Evolutionary conservation across 2,113 vertebrate genomes (phyloP).

Genomic region (Ctenodactylus gundi): DNA sequence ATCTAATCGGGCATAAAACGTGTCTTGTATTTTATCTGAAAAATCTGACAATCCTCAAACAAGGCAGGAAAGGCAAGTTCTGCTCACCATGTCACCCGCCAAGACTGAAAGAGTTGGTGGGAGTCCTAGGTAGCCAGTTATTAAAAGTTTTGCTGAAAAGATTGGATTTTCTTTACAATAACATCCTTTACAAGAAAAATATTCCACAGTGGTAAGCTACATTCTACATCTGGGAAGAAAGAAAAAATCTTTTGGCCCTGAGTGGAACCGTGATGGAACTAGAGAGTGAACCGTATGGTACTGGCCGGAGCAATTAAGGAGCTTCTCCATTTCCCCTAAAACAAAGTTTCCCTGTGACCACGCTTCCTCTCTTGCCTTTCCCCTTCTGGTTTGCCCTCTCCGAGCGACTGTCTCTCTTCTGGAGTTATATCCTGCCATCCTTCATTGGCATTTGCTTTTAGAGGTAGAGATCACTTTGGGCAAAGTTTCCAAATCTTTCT

Average conservation of each 20-base stretch:
- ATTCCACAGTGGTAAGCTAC: neutral
- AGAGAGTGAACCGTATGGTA: slow-evolving; percentile 21
- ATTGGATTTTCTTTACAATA: slow-evolving; percentile 61
- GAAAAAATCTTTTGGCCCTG: slow-evolving; percentile 37
- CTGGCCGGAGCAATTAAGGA: neutral
- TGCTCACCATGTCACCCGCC: neutral
- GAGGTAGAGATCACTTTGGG: slow-evolving; percentile 20
- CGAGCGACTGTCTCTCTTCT: too few species aligned
- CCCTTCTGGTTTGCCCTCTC: neutral
- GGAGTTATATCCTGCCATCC: neutral
- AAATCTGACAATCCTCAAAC: neutral
- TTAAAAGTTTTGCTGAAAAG: slow-evolving; percentile 40
- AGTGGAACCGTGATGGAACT: slow-evolving; percentile 8
- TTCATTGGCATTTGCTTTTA: slow-evolving; percentile 15
- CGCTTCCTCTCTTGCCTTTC: too few species aligned
- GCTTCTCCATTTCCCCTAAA: neutral
- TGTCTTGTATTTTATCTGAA: neutral
- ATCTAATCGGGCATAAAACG: neutral
- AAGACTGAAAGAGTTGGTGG: neutral
- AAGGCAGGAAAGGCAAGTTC: neutral
- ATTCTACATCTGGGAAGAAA: slow-evolving; percentile 41
- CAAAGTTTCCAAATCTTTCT: slow-evolving; percentile 25
- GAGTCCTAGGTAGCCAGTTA: neutral
- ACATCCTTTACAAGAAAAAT: slow-evolving; percentile 55
- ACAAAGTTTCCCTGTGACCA: neutral